phyloP scores from a whole-genome alignment of 2,113 vertebrate species.

The Scolopax mira region DNA sequence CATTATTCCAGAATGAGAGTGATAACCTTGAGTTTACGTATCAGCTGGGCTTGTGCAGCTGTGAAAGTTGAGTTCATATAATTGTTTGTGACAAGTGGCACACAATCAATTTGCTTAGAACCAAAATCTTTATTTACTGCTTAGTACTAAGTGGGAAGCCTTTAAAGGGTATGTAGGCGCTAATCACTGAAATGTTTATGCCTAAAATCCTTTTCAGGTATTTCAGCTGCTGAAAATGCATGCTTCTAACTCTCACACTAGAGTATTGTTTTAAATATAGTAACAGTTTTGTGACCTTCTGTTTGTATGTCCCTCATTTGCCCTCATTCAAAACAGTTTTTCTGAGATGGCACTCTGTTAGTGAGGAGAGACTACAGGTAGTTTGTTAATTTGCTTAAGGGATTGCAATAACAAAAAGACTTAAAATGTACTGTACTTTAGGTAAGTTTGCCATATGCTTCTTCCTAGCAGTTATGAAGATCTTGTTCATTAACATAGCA shows the following conservation, averaged over 20 bases:
- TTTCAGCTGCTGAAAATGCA: neutral
- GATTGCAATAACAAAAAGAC: neutral
- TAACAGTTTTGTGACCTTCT: neutral
- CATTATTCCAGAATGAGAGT: neutral
- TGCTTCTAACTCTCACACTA: neutral
- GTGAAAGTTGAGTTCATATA: neutral
- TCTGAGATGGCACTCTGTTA: neutral
- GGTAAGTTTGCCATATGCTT: neutral
- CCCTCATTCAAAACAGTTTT: neutral
- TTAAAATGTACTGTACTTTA: neutral
- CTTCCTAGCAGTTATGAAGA: neutral
- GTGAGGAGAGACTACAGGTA: neutral
- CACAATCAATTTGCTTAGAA: neutral
- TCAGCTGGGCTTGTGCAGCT: neutral
- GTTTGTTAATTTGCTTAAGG: neutral
- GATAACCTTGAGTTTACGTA: neutral
- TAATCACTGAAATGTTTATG: neutral
- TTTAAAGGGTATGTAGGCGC: neutral
- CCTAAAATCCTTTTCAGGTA: neutral
- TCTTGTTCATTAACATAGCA: neutral
- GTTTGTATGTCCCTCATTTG: neutral
- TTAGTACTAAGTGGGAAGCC: neutral
- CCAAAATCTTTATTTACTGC: neutral
- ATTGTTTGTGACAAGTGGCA: neutral
- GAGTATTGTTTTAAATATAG: neutral